phyloP scores from a whole-genome alignment of 2,113 vertebrate genomes.

The Lamprologus ornatipinnis region DNA sequence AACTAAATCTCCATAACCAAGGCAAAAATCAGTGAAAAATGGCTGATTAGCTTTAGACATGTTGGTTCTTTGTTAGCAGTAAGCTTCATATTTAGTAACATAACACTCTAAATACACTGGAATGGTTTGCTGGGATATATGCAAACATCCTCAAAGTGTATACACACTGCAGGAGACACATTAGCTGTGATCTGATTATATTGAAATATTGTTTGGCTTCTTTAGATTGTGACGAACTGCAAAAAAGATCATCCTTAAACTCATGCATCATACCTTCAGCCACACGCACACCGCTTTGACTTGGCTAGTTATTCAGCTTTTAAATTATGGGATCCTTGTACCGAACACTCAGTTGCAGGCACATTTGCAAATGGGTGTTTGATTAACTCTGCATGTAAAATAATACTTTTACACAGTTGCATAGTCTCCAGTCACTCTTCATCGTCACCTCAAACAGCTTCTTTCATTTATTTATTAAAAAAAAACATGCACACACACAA shows the following conservation, averaged over 20 bases:
- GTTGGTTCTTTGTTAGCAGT: background rate
- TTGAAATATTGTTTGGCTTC: background rate
- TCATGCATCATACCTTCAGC: background rate
- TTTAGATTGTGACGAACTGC: background rate
- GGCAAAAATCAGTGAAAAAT: accelerated
- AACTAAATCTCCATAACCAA: background rate
- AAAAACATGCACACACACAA: background rate
- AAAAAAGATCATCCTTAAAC: background rate
- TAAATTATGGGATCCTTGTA: background rate
- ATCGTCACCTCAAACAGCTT: background rate
- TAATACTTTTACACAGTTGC: background rate
- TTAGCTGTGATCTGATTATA: background rate
- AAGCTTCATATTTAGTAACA: background rate
- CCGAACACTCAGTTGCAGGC: background rate
- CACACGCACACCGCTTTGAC: background rate
- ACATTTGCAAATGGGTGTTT: background rate
- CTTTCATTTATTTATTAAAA: background rate
- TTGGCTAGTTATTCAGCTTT: background rate
- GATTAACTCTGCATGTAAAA: background rate
- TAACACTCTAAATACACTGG: background rate
- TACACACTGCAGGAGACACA: background rate
- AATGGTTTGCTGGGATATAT: background rate
- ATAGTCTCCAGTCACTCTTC: background rate
- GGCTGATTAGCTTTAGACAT: background rate
- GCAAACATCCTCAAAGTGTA: background rate